Evolutionary conservation across 2,888 invertebrate species (phyloP).

Genomic region (Cerastis rubricosa): DNA sequence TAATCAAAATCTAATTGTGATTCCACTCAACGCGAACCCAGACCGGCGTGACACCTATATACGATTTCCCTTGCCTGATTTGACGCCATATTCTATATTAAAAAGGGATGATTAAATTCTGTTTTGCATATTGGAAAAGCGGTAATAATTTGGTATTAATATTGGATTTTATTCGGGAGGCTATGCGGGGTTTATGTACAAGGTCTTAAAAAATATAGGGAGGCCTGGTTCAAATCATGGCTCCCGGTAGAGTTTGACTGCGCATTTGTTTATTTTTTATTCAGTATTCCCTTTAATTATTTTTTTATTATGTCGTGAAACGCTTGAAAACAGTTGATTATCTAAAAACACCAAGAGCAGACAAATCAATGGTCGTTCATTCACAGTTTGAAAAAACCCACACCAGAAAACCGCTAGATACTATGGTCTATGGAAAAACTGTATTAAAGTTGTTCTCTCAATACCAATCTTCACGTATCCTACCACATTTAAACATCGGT

Average conservation of each 20-base stretch:
- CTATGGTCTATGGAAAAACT: neutral
- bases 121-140: conserved; percentile 50
- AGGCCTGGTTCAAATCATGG: neutral
- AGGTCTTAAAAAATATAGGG: neutral
- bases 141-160: conserved; percentile 36
- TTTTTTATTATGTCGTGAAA: too few relatives aligned
- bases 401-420: neutral
- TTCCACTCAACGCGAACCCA: conserved; percentile 25
- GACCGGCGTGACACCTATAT: conserved; percentile 46
- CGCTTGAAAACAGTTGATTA: neutral
- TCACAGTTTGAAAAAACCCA: neutral
- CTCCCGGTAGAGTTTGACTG: neutral
- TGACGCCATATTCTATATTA: conserved; percentile 52
- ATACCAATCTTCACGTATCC: neutral
- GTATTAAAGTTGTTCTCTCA: neutral
- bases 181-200: neutral
- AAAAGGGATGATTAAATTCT: conserved; percentile 51
- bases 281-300: too few relatives aligned
- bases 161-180: conserved; percentile 25
- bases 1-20: conserved; percentile 55
- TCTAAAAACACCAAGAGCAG: neutral
- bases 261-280: too few relatives aligned
- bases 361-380: neutral
- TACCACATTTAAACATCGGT: neutral
- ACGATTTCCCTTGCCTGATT: conserved; percentile 39